Evolutionary conservation across 2,797 vertebrate genomes (phyloP), one percentile per base, ranked within the genome.

Genomic region (Glyptemys insculpta): DNA sequence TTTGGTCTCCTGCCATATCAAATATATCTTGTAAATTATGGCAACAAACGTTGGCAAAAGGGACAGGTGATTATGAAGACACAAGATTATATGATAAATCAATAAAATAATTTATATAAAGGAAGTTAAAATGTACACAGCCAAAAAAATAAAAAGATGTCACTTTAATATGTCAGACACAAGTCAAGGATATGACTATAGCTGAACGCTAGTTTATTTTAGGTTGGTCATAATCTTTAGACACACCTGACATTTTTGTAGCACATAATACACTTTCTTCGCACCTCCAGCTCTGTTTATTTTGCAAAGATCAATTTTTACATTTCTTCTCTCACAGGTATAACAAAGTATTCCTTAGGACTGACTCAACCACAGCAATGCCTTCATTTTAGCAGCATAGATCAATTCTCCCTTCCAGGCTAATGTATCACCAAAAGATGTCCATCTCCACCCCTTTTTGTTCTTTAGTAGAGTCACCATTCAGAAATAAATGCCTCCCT

Each of bases 391-490:
- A 72, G 90, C 84, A 87, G 92, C 95, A 89, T 94, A 87, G 83
- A 93, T 86, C 90, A 94, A 86, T 92, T 96, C 94, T 90, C 93
- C 90, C 81, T 96, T 95, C 21, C 0, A 97, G 96, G 94, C 95
- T 85, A 86, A 91, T 95, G 91, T 52, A 90, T 85, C 6, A 11
- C 94, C 96, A 98, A 96, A 97, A 93, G 96, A 95, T 97, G 94
- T 95, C 94, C 81, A 93, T 94, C 95, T 94, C 94, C 94, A 96
- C 92, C 97, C 94, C 90, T 88, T 95, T 97, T 96, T 94, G 96
- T 97, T 96, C 96, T 96, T 97, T 96, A 97, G 97, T 94, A 95
- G 95, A 98, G 94, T 93, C 6, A 11, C 97, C 96, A 98, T 98
- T 98, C 96, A 98, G 83, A 94, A 92, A 50, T 86, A 95, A 96